A percentile compares a stretch with the other conserved stretches of the same genome.
These are phyloP conservation scores for Xenotilapia longispinis DNA, from an alignment of 2,113 vertebrate species.

Conservation along the genomic window DNA sequence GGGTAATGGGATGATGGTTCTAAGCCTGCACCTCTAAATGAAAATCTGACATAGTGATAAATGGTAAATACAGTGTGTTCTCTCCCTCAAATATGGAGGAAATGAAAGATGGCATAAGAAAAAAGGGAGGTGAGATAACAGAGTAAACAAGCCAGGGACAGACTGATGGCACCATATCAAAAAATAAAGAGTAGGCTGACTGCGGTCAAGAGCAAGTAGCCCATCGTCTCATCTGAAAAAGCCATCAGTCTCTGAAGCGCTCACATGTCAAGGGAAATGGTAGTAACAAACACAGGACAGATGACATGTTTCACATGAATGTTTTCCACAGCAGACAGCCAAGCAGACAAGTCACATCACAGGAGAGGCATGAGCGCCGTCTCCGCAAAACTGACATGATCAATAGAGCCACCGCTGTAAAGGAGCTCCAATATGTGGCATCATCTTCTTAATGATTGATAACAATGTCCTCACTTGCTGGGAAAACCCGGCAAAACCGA, in stretches of 20 bases:
- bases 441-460: not conserved
- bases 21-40: not conserved
- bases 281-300: slow-evolving; percentile 36
- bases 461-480: not conserved
- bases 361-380: not conserved
- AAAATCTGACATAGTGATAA: not conserved
- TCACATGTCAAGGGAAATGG: slow-evolving; percentile 19
- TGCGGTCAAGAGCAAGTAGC: slow-evolving; percentile 18
- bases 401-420: not conserved
- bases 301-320: slow-evolving; percentile 52
- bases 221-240: slow-evolving; percentile 51
- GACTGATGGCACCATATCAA: not conserved
- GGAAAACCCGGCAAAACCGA: not conserved
- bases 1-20: not conserved
- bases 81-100: not conserved
- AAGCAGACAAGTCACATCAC: slow-evolving; percentile 30
- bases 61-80: not conserved
- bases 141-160: not conserved
- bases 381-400: not conserved
- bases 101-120: not conserved
- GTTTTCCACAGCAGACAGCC: slow-evolving; percentile 32
- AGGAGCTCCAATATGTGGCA: not conserved
- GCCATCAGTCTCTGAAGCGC: slow-evolving; percentile 43
- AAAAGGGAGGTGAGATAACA: not conserved
- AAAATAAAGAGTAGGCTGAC: not conserved